Base-by-base conservation (phyloP, 2,888 invertebrate genomes). In the Volucella bombylans region DNA sequence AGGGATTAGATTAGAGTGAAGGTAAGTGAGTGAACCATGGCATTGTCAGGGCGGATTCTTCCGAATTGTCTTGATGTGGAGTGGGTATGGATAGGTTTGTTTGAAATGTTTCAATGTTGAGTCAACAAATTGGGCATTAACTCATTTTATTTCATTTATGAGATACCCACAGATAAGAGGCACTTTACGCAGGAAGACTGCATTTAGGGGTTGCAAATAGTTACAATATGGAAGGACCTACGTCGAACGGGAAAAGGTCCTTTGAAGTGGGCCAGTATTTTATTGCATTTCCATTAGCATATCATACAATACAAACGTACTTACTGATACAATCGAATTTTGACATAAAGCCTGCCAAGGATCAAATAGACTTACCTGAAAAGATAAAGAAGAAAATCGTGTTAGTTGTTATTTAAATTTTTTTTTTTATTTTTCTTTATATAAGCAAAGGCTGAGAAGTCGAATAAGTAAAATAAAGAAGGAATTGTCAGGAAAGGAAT, bases 101-200 rank as follows among this genome's bases (percentile, higher is more conserved):
- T 43, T 52, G 57, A 55, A 77, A 77, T 72, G 39, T 41, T 72
- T 77, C 47, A 39, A n/a, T 52, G 76, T 57, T 82, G 82, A 72
- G 77, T 72, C 77, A 82, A 72, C 72, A 39, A 31, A 71, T 61
- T 45, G 43, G 15, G 47, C 11, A 11, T 49, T n/a, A 59, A 57
- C 31, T n/a, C 41, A 12, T 23, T 61, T 50, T 55, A 57, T 41
- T n/a, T 52, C 11, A n/a, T 61, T 50, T 55, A 4, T 15, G 45
- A 57, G 12, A 45, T 31, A 23, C 41, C 15, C 50, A n/a, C 14
- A 14, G 18, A 10, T 47, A 39, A 47, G 18, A 38, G 57, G 50
- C 74, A 14, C 57, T 74, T 74, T 49, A 31, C 68, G 62, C 61
- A 54, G 77, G 54, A 77, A 77, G 54, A 62, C 14, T 45, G 57